Evolutionary conservation across 1,140 invertebrate species (phyloP).

Genomic region (Heliconius congener): DNA sequence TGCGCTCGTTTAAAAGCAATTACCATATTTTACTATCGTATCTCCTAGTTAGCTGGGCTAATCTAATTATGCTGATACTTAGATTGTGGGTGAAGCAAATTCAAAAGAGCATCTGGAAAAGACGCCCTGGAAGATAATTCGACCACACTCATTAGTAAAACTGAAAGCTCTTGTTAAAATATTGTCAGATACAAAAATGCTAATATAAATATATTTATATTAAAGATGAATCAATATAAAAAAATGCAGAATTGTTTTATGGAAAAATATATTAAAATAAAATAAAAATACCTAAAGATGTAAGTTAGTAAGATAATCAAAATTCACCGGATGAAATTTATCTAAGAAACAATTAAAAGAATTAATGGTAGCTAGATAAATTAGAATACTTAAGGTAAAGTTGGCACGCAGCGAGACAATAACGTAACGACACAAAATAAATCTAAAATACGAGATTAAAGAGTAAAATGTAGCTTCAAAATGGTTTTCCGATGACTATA

Average conservation of each 20-base stretch:
- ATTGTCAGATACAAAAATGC: neutral
- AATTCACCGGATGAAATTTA: neutral
- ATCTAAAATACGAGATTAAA: constrained; percentile 17
- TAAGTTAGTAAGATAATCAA: neutral
- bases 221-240: too few species aligned
- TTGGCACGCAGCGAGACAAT: neutral
- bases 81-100: neutral
- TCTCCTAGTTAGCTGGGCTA: constrained; percentile 3
- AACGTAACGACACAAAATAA: constrained; percentile 7
- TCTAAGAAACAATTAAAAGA: neutral
- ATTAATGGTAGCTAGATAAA: neutral
- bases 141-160: neutral
- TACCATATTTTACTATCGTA: constrained; percentile 10
- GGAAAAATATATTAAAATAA: neutral
- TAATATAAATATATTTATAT: too few species aligned
- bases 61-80: constrained; percentile 4
- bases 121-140: neutral
- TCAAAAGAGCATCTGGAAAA: neutral
- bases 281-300: too few species aligned
- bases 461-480: neutral
- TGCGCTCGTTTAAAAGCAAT: neutral
- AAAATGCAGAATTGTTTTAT: too few species aligned
- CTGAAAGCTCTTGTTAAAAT: neutral
- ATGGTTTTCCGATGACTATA: constrained; percentile 27
- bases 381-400: neutral